Evolutionary conservation across 2,888 invertebrate species (phyloP).

Genomic region (Mythimna lalbum): DNA sequence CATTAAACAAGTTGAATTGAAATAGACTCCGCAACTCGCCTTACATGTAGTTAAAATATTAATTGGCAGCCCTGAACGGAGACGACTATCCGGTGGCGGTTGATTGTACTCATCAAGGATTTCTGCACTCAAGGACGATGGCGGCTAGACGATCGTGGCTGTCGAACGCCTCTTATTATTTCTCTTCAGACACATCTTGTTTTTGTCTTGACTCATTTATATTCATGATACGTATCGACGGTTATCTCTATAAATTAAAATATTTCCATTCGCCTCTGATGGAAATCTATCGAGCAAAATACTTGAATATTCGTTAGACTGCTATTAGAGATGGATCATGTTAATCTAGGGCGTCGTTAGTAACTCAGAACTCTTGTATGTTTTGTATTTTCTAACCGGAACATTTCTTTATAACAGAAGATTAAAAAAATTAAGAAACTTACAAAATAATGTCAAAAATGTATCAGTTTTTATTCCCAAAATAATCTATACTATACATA

Average conservation of each 20-base stretch:
- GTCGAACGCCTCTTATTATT: slow-evolving; percentile 89
- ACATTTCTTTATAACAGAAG: neutral
- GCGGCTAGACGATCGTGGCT: slow-evolving; percentile 85
- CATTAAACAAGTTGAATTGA: slow-evolving; percentile 71
- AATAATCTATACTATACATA: neutral
- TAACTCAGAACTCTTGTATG: slow-evolving; percentile 16
- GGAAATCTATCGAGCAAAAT: slow-evolving; percentile 74
- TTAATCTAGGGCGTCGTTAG: slow-evolving; percentile 40
- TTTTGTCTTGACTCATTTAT: slow-evolving; percentile 89
- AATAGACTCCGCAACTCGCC: slow-evolving; percentile 66
- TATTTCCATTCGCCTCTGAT: slow-evolving; percentile 78
- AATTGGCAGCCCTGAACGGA: slow-evolving; percentile 87
- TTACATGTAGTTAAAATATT: slow-evolving; percentile 78
- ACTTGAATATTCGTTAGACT: slow-evolving; percentile 67
- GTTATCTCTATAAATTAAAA: slow-evolving; percentile 88
- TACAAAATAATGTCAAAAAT: neutral
- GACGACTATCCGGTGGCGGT: slow-evolving; percentile 88
- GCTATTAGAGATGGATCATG: slow-evolving; percentile 45
- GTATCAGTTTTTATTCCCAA: neutral
- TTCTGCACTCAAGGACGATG: slow-evolving; percentile 89
- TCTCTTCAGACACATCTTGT: slow-evolving; percentile 87
- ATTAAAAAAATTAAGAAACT: neutral
- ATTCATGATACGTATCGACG: slow-evolving; percentile 88
- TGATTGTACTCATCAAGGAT: slow-evolving; percentile 91
- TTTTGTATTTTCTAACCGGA: slow-evolving; percentile 6